phyloP scores from a whole-genome alignment of 2,113 vertebrate species.

The Crotalus tigris region DNA sequence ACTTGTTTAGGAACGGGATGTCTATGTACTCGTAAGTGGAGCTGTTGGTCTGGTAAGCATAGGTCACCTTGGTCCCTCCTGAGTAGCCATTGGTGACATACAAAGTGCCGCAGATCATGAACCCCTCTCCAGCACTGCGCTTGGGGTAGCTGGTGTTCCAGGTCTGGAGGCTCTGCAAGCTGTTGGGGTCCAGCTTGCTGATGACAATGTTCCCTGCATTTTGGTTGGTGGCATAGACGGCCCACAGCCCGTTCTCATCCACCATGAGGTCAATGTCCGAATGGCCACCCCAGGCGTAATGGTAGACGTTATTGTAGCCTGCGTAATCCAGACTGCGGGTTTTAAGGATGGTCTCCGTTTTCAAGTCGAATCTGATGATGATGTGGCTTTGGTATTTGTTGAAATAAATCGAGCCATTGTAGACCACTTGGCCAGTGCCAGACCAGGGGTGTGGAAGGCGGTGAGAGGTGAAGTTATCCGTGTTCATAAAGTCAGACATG shows the following conservation, averaged over 20 bases:
- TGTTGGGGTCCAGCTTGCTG: constrained; percentile 92
- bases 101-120: constrained; percentile 97
- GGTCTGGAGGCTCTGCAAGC: constrained; percentile 87
- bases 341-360: constrained; percentile 89
- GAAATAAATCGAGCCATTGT: constrained; percentile 98
- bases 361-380: constrained; percentile 95
- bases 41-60: constrained; percentile 96
- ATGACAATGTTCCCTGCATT: constrained; percentile 96
- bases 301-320: constrained; percentile 95
- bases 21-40: constrained; percentile 98
- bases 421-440: constrained; percentile 95
- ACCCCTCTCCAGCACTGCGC: constrained; percentile 93
- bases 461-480: constrained; percentile 97
- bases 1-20: constrained; percentile 95
- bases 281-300: constrained; percentile 97
- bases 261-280: constrained; percentile 99
- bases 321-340: constrained; percentile 92
- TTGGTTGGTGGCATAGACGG: constrained; percentile 96
- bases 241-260: constrained; percentile 95
- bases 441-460: constrained; percentile 98
- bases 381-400: constrained; percentile 99
- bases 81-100: constrained; percentile 98
- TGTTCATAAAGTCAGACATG: constrained; percentile 92
- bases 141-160: constrained; percentile 98
- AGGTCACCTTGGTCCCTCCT: constrained; percentile 96